A percentile compares a stretch with the other conserved stretches of the same genome.
phyloP scores from a whole-genome alignment of 2,888 invertebrate genomes.

The Teleogryllus oceanicus region DNA sequence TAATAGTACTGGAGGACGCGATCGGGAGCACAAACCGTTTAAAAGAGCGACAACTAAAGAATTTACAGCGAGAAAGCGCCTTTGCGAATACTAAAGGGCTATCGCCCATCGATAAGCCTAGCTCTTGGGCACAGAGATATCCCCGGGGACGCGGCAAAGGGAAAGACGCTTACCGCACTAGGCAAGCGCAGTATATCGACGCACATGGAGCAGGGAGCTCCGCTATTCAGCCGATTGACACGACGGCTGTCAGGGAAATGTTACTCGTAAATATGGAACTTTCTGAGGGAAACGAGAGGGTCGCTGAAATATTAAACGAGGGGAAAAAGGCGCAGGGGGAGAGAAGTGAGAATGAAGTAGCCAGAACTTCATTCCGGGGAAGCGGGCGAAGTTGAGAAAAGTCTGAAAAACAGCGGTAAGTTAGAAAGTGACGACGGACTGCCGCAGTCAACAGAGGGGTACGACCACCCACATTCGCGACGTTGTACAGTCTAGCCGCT shows the following conservation, averaged over 20 bases:
- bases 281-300: neutral
- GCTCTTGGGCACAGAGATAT: neutral
- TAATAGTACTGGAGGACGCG: no score
- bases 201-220: no score
- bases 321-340: neutral
- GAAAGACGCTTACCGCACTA: neutral
- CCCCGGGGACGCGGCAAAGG: neutral
- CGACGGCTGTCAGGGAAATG: no score
- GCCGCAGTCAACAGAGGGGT: no score
- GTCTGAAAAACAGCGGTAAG: no score
- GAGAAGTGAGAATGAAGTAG: neutral
- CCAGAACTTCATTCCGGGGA: neutral
- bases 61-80: neutral
- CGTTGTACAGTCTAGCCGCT: no score
- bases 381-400: neutral
- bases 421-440: no score
- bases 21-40: neutral
- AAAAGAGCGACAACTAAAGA: neutral
- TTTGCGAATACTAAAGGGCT: neutral
- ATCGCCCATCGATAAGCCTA: neutral
- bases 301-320: slow-evolving; percentile 5
- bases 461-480: no score
- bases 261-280: neutral
- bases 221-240: no score
- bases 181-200: no score